phyloP scores from a whole-genome alignment of 2,797 vertebrate genomes.

The Danio tinwini region DNA sequence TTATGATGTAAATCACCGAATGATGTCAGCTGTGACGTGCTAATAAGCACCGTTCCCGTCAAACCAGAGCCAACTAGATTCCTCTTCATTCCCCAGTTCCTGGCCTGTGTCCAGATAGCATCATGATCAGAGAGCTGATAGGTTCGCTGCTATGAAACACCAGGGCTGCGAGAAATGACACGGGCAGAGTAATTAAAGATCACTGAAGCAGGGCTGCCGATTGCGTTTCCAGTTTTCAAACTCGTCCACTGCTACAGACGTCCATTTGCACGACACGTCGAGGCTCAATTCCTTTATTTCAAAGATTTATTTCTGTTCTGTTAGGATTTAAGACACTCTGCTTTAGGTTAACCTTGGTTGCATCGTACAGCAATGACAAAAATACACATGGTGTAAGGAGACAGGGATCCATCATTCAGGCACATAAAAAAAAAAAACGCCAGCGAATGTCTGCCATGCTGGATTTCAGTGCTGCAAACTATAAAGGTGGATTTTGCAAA shows the following conservation, averaged over 20 bases:
- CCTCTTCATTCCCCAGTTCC: neutral
- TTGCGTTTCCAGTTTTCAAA: neutral
- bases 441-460: constrained; percentile 14
- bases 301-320: neutral
- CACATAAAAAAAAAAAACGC: neutral
- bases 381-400: neutral
- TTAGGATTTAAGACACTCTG: neutral
- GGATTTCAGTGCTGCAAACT: neutral
- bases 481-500: neutral
- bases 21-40: constrained; percentile 12
- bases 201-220: neutral
- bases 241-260: neutral
- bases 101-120: constrained; percentile 31
- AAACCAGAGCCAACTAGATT: neutral
- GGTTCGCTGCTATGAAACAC: constrained; percentile 12
- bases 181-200: constrained; percentile 20
- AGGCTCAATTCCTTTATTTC: neutral
- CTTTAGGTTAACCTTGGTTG: neutral
- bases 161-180: constrained; percentile 1
- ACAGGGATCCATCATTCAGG: constrained; percentile 3
- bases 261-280: neutral
- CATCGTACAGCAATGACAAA: neutral
- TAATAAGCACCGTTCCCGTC: constrained; percentile 4
- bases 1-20: constrained; percentile 16
- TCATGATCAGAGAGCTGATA: constrained; percentile 18